Percentiles rank a stretch among this genome's conserved stretches.
These are phyloP conservation scores for Maniola jurtina DNA, from an alignment of 1,140 invertebrate species.

Conservation along the genomic window DNA sequence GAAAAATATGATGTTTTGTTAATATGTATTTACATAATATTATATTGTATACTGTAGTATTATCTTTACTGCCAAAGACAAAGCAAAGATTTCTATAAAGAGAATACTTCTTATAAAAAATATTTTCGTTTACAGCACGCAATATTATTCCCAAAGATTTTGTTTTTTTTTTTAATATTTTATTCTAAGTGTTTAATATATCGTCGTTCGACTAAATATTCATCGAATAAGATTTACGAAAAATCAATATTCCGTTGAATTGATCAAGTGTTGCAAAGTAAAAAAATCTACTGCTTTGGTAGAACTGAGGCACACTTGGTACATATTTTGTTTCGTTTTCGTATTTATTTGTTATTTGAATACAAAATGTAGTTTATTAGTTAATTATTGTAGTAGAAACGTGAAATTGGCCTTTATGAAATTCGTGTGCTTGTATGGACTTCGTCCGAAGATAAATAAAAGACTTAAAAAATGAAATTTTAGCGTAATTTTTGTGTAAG, in stretches of 20 bases:
- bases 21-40: background rate
- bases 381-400: slow-evolving; percentile 37
- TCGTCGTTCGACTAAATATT: background rate
- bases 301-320: slow-evolving; percentile 7
- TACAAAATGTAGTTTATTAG: slow-evolving; percentile 27
- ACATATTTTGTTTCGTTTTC: slow-evolving; percentile 27
- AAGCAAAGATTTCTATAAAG: slow-evolving; percentile 45
- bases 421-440: slow-evolving; percentile 58
- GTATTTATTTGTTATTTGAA: slow-evolving; percentile 36
- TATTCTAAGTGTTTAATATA: slow-evolving; percentile 8
- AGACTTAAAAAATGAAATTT: slow-evolving; percentile 60
- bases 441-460: slow-evolving; percentile 55
- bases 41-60: background rate
- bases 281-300: slow-evolving; percentile 29
- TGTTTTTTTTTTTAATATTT: slow-evolving; percentile 29
- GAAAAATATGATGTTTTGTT: no score
- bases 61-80: slow-evolving; percentile 52
- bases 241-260: no score
- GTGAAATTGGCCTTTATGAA: slow-evolving; percentile 56
- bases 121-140: slow-evolving; percentile 20
- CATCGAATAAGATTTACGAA: no score
- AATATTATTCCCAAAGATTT: slow-evolving; percentile 41
- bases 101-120: slow-evolving; percentile 22
- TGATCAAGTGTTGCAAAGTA: no score
- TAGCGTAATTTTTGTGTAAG: slow-evolving; percentile 32